These are phyloP conservation scores for Pollenia amentaria DNA, from an alignment of 2,888 invertebrate genomes.

Conservation along the genomic window DNA sequence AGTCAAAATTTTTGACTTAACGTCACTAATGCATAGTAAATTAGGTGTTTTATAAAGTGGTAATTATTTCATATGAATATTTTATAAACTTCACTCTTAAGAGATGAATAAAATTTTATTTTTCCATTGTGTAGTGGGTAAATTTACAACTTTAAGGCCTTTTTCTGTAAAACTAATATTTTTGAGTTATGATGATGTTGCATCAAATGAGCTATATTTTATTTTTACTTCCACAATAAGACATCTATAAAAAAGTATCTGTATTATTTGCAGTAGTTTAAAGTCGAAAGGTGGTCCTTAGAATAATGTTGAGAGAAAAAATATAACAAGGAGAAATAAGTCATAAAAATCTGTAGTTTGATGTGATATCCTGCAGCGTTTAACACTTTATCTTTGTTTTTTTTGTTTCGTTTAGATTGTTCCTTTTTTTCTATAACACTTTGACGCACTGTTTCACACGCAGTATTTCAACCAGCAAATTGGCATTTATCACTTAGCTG, in stretches of 20 bases:
- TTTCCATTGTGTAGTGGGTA: no score
- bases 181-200: no score
- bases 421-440: constrained; percentile 27
- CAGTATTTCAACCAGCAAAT: constrained; percentile 69
- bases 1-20: no score
- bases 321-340: neutral
- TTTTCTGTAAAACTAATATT: no score
- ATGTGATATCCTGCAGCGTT: constrained; percentile 72
- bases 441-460: constrained; percentile 25
- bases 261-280: neutral
- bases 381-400: constrained; percentile 45
- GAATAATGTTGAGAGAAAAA: neutral
- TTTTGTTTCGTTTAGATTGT: constrained; percentile 8
- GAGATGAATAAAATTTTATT: no score
- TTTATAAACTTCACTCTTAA: no score
- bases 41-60: no score
- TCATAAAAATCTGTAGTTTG: constrained; percentile 36
- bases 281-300: neutral
- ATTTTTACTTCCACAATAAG: no score
- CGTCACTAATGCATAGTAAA: no score
- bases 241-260: neutral
- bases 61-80: no score
- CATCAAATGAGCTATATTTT: no score
- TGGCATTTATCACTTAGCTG: constrained; percentile 70
- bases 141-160: no score